phyloP scores from a whole-genome alignment of 2,113 vertebrate species.

The Sitta europaea region DNA sequence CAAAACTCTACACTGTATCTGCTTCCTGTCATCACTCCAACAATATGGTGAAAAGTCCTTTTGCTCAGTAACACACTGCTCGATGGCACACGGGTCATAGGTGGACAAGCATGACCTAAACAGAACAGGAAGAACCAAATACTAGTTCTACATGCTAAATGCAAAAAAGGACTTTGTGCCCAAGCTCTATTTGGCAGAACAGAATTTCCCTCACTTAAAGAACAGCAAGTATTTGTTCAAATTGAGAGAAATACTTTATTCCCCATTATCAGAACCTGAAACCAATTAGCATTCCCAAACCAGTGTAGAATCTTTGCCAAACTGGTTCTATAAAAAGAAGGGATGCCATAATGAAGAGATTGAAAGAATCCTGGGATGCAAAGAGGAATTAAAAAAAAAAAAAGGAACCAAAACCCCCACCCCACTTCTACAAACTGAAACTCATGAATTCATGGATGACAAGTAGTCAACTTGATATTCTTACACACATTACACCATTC shows the following conservation, averaged over 20 bases:
- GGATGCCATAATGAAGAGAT: neutral
- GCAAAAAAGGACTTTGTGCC: neutral
- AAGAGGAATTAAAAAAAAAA: neutral
- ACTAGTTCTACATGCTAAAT: neutral
- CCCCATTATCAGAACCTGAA: neutral
- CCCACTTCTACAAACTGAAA: neutral
- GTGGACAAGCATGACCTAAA: neutral
- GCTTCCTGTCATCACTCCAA: neutral
- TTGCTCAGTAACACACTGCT: neutral
- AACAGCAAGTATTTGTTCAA: neutral
- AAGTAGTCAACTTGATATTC: neutral
- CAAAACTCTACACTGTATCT: neutral
- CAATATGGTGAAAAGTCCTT: neutral
- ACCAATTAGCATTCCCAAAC: neutral
- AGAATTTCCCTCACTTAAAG: neutral
- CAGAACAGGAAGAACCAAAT: neutral
- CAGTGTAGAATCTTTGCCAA: neutral
- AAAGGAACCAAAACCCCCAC: neutral
- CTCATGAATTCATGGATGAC: neutral
- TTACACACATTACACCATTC: neutral
- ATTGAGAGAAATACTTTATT: neutral
- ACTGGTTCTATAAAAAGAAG: neutral
- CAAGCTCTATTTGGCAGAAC: neutral
- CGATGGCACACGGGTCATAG: neutral
- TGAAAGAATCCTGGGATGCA: slow-evolving; percentile 20